Conservation (phyloP, 2,888 invertebrate species). For the Hedychridium roseum region DNA sequence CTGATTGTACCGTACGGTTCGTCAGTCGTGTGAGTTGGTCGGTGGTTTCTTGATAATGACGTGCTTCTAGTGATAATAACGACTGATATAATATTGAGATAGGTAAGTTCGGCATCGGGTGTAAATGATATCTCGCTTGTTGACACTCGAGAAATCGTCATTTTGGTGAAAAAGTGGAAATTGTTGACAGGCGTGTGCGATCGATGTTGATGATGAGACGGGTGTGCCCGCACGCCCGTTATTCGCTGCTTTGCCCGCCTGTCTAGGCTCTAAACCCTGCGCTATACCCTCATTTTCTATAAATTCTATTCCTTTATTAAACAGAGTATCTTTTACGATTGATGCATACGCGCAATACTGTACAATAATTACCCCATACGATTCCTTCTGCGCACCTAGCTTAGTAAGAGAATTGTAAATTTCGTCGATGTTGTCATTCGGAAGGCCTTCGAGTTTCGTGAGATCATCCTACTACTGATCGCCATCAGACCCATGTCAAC, state of each 20-base stretch:
- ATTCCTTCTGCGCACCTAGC: background rate
- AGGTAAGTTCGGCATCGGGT: conserved; percentile 32
- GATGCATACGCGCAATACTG: no score
- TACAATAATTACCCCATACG: no score
- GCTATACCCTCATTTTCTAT: background rate
- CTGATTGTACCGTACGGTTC: conserved; percentile 43
- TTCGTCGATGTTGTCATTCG: conserved; percentile 43
- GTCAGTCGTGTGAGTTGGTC: conserved; percentile 41
- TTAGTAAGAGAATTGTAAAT: conserved; percentile 4
- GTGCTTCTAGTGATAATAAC: conserved; percentile 25
- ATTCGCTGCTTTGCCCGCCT: background rate
- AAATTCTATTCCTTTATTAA: no score
- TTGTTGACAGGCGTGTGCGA: conserved; percentile 30
- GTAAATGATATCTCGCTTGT: no score
- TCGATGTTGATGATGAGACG: conserved; percentile 41
- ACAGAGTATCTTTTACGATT: no score
- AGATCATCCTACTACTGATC: conserved; percentile 50
- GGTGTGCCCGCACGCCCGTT: conserved; percentile 49
- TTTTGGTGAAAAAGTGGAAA: background rate
- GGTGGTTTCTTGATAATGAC: conserved; percentile 52
- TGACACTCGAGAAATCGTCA: no score
- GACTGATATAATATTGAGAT: conserved; percentile 26
- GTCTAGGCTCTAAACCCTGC: background rate
- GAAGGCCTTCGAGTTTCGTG: conserved; percentile 44
- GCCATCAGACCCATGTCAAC: no score